Evolutionary conservation across 2,888 invertebrate species (phyloP), one percentile per base, ranked within the genome.

Genomic region (Apomyelois bistriatella): DNA sequence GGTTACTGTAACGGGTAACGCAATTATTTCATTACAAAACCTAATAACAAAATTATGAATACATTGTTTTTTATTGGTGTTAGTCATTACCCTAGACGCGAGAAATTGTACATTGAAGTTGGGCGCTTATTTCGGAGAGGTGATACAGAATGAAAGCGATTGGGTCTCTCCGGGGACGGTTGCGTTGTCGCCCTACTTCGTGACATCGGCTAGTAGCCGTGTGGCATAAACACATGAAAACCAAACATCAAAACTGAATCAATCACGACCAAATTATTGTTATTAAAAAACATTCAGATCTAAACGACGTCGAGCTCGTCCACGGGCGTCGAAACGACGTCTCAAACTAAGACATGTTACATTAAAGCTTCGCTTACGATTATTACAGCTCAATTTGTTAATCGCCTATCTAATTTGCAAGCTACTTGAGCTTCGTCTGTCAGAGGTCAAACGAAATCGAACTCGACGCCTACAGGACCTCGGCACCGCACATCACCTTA

Each of bases 371-470:
- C 76, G 79, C 82, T 82, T 81, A 82, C 70, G 75, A 76, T 69
- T 76, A 80, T 62, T 64, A 77, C 67, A 77, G 82, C 82, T 82
- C 82, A 89, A 89, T 89, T 89, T 86, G 84, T 88, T 88, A 87
- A 83, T 84, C 81, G 82, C 86, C 89, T 89, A 89, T 89, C 89
- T 89, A 89, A 85, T 72, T 76, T 74, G 81, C 80, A 79, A 82
- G 82, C 85, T 81, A 82, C 75, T 76, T 74, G 82, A 82, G 81
- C 79, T 68, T 67, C 70, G 69, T 65, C 68, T 72, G 71, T 68
- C 66, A 66, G 71, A 71, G 68, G 70, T 71, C 68, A 67, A 68
- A 69, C 70, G 70, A 70, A 69, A 65, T 62, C 74, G 76, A 76
- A 70, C 81, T 74, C 80, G 79, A 70, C 79, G 79, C 68, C 74